Evolutionary conservation across 1,140 invertebrate genomes (phyloP).

Genomic region (Adelges cooleyi): DNA sequence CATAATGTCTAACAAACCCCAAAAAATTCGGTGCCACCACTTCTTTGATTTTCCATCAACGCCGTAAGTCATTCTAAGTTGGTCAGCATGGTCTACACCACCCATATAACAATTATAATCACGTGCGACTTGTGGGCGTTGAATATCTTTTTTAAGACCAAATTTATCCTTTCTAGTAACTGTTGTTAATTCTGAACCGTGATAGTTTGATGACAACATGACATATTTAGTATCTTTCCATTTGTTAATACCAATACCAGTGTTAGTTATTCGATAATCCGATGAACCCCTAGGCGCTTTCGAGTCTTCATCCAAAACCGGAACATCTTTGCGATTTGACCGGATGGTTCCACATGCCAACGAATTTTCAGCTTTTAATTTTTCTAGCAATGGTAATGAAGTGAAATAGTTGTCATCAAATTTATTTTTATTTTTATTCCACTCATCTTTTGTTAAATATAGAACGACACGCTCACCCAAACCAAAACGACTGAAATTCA

Average conservation of each 20-base stretch:
- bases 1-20: no score
- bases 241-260: slow-evolving; percentile 5
- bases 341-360: slow-evolving; percentile 24
- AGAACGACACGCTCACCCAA: slow-evolving; percentile 28
- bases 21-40: no score
- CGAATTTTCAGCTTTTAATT: slow-evolving; percentile 11
- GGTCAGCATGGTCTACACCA: no score
- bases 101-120: no score
- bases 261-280: not conserved
- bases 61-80: no score
- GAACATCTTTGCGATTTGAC: not conserved
- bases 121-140: not conserved
- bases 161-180: no score
- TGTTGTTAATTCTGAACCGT: no score
- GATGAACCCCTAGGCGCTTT: not conserved
- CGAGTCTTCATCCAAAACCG: not conserved
- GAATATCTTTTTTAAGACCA: not conserved
- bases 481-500: not conserved
- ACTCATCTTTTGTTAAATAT: slow-evolving; percentile 19
- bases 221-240: slow-evolving; percentile 8
- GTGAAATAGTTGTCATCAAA: slow-evolving; percentile 29
- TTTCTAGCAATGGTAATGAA: slow-evolving; percentile 24
- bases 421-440: slow-evolving; percentile 10
- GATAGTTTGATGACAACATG: not conserved
- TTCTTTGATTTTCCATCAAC: no score